Evolutionary conservation across 1,140 invertebrate genomes (phyloP).

Genomic region (Epicauta chinensis): DNA sequence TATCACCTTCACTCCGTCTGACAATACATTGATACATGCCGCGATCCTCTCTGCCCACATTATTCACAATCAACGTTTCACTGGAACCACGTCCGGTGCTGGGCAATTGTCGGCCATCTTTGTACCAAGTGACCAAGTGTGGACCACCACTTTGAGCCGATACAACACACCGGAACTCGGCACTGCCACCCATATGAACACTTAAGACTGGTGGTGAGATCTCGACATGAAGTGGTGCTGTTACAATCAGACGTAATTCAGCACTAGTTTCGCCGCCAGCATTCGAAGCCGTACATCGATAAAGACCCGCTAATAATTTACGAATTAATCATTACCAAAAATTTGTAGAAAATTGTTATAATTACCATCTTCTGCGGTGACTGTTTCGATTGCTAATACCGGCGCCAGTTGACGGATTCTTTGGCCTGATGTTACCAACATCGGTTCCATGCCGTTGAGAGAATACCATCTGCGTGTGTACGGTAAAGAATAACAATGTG

Average conservation of each 20-base stretch:
- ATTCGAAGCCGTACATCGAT: constrained; percentile 63
- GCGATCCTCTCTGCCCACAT: constrained; percentile 67
- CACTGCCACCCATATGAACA: constrained; percentile 69
- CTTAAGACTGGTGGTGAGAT: constrained; percentile 62
- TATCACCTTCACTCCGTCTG: constrained; percentile 64
- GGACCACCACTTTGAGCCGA: constrained; percentile 43
- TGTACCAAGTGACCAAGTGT: constrained; percentile 51
- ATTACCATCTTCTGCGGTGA: constrained; percentile 58
- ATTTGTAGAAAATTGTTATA: neutral
- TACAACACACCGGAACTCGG: constrained; percentile 63
- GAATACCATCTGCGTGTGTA: constrained; percentile 58
- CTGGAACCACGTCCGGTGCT: constrained; percentile 55
- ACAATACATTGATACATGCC: constrained; percentile 86
- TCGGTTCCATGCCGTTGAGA: constrained; percentile 56
- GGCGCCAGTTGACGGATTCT: constrained; percentile 59
- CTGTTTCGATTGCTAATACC: constrained; percentile 65
- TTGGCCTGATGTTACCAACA: constrained; percentile 56
- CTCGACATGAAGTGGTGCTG: constrained; percentile 63
- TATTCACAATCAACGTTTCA: constrained; percentile 57
- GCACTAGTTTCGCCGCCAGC: constrained; percentile 62
- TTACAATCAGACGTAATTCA: constrained; percentile 59
- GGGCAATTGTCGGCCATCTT: constrained; percentile 65
- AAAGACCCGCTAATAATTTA: constrained; percentile 47
- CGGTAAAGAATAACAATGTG: neutral
- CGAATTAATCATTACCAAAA: neutral